Conservation (phyloP, 2,113 vertebrate species). For the Okapia johnstoni region DNA sequence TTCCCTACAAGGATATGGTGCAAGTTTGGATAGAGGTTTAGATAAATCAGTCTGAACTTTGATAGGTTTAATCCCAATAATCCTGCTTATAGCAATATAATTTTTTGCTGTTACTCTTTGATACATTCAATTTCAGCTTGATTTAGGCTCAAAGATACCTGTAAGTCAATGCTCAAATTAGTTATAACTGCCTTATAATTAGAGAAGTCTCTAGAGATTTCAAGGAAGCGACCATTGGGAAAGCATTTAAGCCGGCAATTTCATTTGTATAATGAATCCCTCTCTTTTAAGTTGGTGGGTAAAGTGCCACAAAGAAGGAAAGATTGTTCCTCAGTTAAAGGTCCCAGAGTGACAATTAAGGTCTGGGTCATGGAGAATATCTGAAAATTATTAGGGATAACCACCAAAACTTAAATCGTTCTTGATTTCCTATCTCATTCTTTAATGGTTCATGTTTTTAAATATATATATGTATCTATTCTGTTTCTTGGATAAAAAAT, state of each 20-base stretch:
- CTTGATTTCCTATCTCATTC: background rate
- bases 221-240: background rate
- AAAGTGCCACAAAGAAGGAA: background rate
- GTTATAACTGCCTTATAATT: background rate
- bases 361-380: background rate
- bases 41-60: background rate
- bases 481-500: background rate
- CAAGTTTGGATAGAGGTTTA: background rate
- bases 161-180: background rate
- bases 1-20: background rate
- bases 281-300: background rate
- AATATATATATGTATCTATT: background rate
- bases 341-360: background rate
- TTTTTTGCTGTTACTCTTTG: background rate
- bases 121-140: background rate
- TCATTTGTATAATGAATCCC: background rate
- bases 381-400: background rate
- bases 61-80: background rate
- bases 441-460: background rate
- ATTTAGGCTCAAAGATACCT: background rate
- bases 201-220: background rate
- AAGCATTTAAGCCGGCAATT: background rate
- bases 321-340: background rate
- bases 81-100: background rate
- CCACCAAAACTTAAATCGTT: background rate